These are phyloP conservation scores for Nasonia vitripennis DNA, from an alignment of 1,140 invertebrate species.

Conservation along the genomic window DNA sequence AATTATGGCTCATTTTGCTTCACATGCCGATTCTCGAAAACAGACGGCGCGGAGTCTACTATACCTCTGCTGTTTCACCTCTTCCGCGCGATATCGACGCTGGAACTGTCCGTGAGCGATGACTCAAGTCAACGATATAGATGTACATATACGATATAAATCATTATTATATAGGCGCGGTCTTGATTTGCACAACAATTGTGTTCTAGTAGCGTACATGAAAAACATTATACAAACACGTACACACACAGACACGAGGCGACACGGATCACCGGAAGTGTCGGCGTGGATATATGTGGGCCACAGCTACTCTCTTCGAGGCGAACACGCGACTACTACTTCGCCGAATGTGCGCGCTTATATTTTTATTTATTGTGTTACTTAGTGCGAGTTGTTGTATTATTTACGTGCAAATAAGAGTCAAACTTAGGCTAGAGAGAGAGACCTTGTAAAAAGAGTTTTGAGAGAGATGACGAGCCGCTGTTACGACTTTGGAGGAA, in stretches of 20 bases:
- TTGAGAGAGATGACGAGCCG: neutral
- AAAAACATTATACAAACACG: neutral
- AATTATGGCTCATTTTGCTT: slow-evolving; percentile 1
- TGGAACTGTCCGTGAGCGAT: neutral
- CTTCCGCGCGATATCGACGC: too few species aligned
- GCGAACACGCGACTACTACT: neutral
- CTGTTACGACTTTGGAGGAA: neutral
- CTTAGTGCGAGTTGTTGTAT: slow-evolving; percentile 36
- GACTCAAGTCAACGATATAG: too few species aligned
- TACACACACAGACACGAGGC: neutral
- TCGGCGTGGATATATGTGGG: too few species aligned
- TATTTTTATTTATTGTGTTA: slow-evolving; percentile 51
- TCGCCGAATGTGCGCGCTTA: neutral
- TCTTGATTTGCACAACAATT: neutral
- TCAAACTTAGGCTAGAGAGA: slow-evolving; percentile 39
- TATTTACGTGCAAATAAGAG: slow-evolving; percentile 38
- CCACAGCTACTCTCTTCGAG: too few species aligned
- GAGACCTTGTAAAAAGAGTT: slow-evolving; percentile 24
- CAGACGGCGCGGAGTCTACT: too few species aligned
- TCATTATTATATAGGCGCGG: neutral
- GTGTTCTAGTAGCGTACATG: neutral
- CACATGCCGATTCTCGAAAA: neutral
- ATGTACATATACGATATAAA: slow-evolving; percentile 22
- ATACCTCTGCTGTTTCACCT: neutral
- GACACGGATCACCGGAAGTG: neutral